Base-by-base conservation (phyloP, 53 echinoderm and acorn worm species). In the Paelopatides confundens region DNA sequence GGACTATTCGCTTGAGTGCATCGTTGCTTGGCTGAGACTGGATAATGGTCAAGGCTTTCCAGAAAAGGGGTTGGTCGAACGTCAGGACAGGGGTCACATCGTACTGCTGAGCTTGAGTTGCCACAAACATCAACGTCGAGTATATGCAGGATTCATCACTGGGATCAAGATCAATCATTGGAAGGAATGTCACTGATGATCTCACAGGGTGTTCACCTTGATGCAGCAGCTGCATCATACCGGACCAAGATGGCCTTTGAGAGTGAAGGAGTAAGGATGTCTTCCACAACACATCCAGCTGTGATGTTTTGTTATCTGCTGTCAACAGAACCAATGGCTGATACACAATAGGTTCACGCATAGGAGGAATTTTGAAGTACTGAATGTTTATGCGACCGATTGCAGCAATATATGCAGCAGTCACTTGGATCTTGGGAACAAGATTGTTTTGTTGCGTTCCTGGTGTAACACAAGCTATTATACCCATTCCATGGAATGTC, bases 401-500 rank as follows among this genome's bases (percentile, higher is more conserved):
- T 17, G 3, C 40, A 35, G 69, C 23, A 0, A 92, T 63, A 15
- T 88, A 88, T 37, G 69, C 63, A 33, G 88, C 3, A 11, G 76
- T 85, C 0, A 88, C 85, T 18, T 34, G n/a, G 46, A 31, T 31
- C 43, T 51, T 86, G 21, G 86, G 90, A 17, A 90, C 66, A n/a
- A n/a, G n/a, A n/a, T n/a, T n/a, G 53, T 51, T 89, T 76, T 31
- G 37, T 46, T 39, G 39, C 7, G 39, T 27, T 8, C 69, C 32
- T 2, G 87, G 87, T 31, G 87, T 76, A 37, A 43, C 11, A 2
- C 43, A 28, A 8, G 87, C 76, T 54, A 87, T 87, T 2, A 76
- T 76, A 1, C 86, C 86, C 86, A 86, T 86, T 21, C 93, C 89
- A 86, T 93, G 83, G 21, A 93, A 37, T 12, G 93, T 86, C 1